Conservation (phyloP, 2,113 vertebrate genomes). For the Leucopsar rothschildi region DNA sequence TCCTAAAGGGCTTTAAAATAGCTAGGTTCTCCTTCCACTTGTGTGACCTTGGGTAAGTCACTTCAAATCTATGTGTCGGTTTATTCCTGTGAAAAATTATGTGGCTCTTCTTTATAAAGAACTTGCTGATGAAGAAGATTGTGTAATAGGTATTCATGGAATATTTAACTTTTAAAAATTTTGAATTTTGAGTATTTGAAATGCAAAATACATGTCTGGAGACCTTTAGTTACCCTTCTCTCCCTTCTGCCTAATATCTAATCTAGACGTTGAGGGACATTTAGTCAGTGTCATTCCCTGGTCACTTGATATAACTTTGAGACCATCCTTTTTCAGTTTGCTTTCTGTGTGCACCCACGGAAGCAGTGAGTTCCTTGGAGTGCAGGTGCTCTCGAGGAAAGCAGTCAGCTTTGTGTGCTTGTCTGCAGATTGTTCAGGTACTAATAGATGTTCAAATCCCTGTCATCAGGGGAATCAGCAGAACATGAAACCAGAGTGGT, state of each 20-base stretch:
- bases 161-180: not conserved
- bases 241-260: not conserved
- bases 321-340: not conserved
- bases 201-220: not conserved
- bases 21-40: not conserved
- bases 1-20: not conserved
- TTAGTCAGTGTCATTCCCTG: not conserved
- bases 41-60: not conserved
- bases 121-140: not conserved
- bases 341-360: not conserved
- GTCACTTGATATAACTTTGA: not conserved
- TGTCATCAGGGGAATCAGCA: not conserved
- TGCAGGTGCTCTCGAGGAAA: constrained; percentile 14
- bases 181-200: not conserved
- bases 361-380: not conserved
- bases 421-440: not conserved
- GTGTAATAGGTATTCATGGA: not conserved
- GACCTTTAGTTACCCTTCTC: not conserved
- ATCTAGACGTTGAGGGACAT: not conserved
- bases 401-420: not conserved
- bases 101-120: not conserved
- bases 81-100: not conserved
- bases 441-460: not conserved
- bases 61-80: not conserved
- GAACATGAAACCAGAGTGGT: not conserved